Evolutionary conservation across 1,140 invertebrate species (phyloP), one percentile per base, ranked within the genome.

Genomic region (Trissolcus basalis): DNA sequence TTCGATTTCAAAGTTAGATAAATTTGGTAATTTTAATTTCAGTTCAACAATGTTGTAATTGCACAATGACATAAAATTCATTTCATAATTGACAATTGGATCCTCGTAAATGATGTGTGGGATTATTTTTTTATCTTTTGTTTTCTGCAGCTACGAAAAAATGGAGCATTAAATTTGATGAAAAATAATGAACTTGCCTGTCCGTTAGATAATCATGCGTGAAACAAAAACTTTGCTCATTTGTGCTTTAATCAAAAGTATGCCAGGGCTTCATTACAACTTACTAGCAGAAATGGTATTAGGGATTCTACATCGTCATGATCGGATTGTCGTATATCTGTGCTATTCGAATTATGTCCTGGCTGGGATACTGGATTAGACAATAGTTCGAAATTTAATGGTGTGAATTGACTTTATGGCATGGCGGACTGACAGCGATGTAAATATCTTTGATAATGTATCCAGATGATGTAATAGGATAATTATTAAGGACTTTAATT

Each of bases 371-470:
- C 39, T 27, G 53, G 36, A 55, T 55, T 55, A 55, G 53, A 55
- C 53, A 55, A 44, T 44, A 33, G 53, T 13, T 55, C 11, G 36
- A 55, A 55, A 55, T 55, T 55, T 55, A 55, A 55, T 55, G 53
- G 53, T 44, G 53, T 13, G 53, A 39, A 55, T 55, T 55, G 53
- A 55, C 35, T 55, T 43, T 44, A 55, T 44, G 27, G 53, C 4
- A 19, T 55, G 36, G 39, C 27, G 16, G 16, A 55, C 10, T 55
- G 6, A 55, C 13, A 53, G 33, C 45, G 51, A 36, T 19, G 48
- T 65, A 65, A 45, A 45, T 45, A 45, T 14, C 43, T 45, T 14
- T 8, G 43, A 45, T 13, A 45, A 14, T 12, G 43, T 45, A 12
- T 12, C 43, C 7, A 45, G 13, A 12, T 15, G 19, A 27, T 48